phyloP scores from a whole-genome alignment of 2,888 invertebrate genomes.

The Campoletis raptor region DNA sequence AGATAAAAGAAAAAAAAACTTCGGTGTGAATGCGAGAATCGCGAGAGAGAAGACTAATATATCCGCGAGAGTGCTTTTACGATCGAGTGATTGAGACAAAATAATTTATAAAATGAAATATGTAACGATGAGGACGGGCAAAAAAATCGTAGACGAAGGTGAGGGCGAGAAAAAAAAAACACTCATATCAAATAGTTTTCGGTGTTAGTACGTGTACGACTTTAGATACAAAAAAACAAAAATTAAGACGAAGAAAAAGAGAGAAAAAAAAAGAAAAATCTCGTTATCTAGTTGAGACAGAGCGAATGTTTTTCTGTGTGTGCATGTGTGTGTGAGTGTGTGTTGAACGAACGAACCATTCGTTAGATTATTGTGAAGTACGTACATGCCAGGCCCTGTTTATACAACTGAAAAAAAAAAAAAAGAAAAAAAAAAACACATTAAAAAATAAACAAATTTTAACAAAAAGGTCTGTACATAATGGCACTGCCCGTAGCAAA shows the following conservation, averaged over 20 bases:
- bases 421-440: constrained; percentile 34
- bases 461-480: constrained; percentile 80
- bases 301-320: constrained; percentile 31
- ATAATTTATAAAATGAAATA: constrained; percentile 47
- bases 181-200: constrained; percentile 85
- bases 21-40: constrained; percentile 65
- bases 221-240: constrained; percentile 69
- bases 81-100: constrained; percentile 68
- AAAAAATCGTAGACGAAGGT: constrained; percentile 32
- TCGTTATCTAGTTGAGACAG: constrained; percentile 83
- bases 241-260: constrained; percentile 73
- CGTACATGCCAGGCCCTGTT: constrained; percentile 84
- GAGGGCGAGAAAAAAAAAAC: constrained; percentile 75
- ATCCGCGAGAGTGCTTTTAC: constrained; percentile 69
- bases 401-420: constrained; percentile 77
- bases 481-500: constrained; percentile 82
- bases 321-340: constrained; percentile 65
- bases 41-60: constrained; percentile 61
- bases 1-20: constrained; percentile 60
- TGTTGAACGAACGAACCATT: constrained; percentile 72
- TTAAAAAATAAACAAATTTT: constrained; percentile 9
- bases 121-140: constrained; percentile 35
- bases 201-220: constrained; percentile 84
- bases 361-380: constrained; percentile 78
- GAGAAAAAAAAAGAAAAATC: constrained; percentile 73